Conservation (phyloP, 2,888 invertebrate genomes). For the Cetonia aurata region DNA sequence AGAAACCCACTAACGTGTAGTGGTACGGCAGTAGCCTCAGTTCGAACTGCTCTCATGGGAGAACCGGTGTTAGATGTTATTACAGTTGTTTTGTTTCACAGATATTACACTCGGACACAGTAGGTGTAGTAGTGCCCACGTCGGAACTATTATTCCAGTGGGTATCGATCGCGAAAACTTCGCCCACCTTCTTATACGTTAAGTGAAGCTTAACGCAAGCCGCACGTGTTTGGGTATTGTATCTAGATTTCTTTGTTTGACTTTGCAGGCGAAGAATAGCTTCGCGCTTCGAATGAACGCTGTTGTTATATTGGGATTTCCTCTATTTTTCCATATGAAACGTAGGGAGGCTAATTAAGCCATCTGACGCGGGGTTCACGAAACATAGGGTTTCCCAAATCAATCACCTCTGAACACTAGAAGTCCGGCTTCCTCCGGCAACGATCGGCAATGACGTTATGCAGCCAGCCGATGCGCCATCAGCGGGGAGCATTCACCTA, state of each 20-base stretch:
- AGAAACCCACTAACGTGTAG: conserved; percentile 55
- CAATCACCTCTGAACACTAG: too few species aligned
- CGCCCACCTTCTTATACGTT: not conserved
- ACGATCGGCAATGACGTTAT: conserved; percentile 5
- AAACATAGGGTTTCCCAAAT: too few species aligned
- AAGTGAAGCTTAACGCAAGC: not conserved
- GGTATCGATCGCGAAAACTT: conserved; percentile 21
- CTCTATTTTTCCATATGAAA: too few species aligned
- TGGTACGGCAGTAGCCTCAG: conserved; percentile 49
- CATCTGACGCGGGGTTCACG: too few species aligned
- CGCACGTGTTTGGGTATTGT: too few species aligned
- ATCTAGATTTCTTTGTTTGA: too few species aligned
- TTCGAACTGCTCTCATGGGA: conserved; percentile 62
- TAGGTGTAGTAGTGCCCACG: not conserved
- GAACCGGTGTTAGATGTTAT: conserved; percentile 63
- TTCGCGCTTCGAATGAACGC: too few species aligned
- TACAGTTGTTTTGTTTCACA: conserved; percentile 65
- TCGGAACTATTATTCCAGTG: conserved; percentile 4
- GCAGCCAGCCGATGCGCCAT: conserved; percentile 44
- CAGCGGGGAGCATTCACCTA: conserved; percentile 23
- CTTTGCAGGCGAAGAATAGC: too few species aligned
- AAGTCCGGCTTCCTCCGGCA: too few species aligned
- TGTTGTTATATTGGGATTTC: too few species aligned
- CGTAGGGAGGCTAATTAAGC: too few species aligned
- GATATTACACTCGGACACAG: conserved; percentile 55